phyloP scores from a whole-genome alignment of 2,888 invertebrate species.

The Stenchaetothrips biformis region DNA sequence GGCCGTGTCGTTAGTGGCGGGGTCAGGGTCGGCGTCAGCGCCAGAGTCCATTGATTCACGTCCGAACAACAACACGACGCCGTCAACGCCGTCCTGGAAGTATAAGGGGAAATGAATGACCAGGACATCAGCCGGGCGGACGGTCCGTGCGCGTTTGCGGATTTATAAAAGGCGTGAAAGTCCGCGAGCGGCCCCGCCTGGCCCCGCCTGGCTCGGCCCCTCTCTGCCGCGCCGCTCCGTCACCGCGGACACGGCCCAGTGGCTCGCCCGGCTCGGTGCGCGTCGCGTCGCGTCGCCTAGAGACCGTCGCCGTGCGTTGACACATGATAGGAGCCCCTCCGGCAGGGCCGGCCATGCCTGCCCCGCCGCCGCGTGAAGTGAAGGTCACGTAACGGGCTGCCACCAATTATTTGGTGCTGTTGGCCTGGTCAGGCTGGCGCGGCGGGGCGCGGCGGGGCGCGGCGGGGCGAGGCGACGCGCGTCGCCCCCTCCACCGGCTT shows the following conservation, averaged over 20 bases:
- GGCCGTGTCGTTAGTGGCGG: background rate
- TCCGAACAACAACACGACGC: background rate
- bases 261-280: no score
- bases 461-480: background rate
- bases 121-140: background rate
- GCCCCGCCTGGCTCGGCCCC: background rate
- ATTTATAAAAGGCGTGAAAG: conserved; percentile 8
- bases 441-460: background rate
- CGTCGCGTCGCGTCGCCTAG: no score
- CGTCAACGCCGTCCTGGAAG: background rate
- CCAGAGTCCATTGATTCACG: background rate
- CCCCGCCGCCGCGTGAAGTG: conserved; percentile 9
- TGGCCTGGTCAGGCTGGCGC: conserved; percentile 14
- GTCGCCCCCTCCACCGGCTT: no score
- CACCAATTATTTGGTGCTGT: conserved; percentile 20
- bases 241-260: no score
- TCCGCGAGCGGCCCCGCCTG: background rate
- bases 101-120: background rate
- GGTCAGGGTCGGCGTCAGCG: background rate
- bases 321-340: background rate
- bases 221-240: background rate
- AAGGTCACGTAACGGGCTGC: conserved; percentile 24
- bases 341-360: background rate
- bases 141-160: background rate
- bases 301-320: background rate